Conservation (phyloP, 2,888 invertebrate species). For the Romanomermis culicivorax region DNA sequence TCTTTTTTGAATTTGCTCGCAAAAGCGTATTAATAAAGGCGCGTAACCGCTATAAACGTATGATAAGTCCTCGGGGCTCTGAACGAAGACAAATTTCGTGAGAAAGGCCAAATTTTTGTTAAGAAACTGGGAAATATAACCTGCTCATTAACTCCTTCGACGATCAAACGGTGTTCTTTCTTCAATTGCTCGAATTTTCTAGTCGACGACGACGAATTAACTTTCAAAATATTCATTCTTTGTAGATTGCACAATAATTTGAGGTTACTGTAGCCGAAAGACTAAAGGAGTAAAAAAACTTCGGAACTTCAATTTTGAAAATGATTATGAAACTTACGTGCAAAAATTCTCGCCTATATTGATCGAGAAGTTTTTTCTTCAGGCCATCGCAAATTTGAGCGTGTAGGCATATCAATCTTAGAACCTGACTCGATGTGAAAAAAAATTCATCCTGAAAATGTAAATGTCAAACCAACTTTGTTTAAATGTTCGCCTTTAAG, state of each 20-base stretch:
- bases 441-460: constrained; percentile 41
- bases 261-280: constrained; percentile 20
- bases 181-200: constrained; percentile 19
- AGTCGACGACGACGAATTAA: background rate
- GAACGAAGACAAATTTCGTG: constrained; percentile 5
- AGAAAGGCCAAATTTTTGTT: no score
- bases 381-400: constrained; percentile 75
- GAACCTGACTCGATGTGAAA: constrained; percentile 34
- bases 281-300: constrained; percentile 14
- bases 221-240: constrained; percentile 19
- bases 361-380: constrained; percentile 59
- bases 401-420: constrained; percentile 75
- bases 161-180: constrained; percentile 53
- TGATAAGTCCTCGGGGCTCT: constrained; percentile 59
- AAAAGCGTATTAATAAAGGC: constrained; percentile 62
- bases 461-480: constrained; percentile 53
- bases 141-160: constrained; percentile 63
- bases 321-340: constrained; percentile 29
- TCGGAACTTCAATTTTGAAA: background rate
- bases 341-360: constrained; percentile 49
- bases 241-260: constrained; percentile 21
- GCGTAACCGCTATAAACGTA: constrained; percentile 79
- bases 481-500: constrained; percentile 57
- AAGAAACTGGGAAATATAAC: no score
- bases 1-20: constrained; percentile 34